Conservation (phyloP, 2,888 invertebrate species). For the Ennomos fuscantarius region DNA sequence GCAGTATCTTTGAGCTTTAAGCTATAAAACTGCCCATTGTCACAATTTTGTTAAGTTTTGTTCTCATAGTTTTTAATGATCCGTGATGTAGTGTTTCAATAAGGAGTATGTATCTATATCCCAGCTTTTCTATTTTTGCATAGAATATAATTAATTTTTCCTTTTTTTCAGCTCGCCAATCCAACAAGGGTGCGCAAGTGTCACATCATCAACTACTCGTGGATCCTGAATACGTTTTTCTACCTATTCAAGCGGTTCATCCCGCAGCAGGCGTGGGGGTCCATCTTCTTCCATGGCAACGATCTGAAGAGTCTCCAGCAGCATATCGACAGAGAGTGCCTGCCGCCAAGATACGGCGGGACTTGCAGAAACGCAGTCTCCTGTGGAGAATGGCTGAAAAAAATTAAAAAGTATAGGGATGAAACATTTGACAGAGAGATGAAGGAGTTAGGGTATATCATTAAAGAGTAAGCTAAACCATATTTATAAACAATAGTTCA, state of each 20-base stretch:
- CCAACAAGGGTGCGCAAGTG: slow-evolving; percentile 88
- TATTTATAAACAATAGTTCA: not conserved
- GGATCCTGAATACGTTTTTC: slow-evolving; percentile 91
- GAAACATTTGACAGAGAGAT: slow-evolving; percentile 86
- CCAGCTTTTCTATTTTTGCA: too few relatives aligned
- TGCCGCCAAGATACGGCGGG: slow-evolving; percentile 69
- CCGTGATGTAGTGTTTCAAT: too few relatives aligned
- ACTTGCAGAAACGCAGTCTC: slow-evolving; percentile 84
- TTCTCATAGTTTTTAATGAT: too few relatives aligned
- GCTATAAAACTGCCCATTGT: too few relatives aligned
- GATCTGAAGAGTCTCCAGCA: slow-evolving; percentile 72
- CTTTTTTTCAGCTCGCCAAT: slow-evolving; percentile 83
- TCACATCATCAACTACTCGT: slow-evolving; percentile 92
- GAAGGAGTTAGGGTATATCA: slow-evolving; percentile 86
- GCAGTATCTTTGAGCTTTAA: too few relatives aligned
- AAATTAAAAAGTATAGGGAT: slow-evolving; percentile 75
- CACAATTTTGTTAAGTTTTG: too few relatives aligned
- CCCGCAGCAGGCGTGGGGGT: slow-evolving; percentile 85
- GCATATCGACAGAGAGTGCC: slow-evolving; percentile 59
- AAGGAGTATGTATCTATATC: too few relatives aligned
- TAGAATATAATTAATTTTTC: too few relatives aligned
- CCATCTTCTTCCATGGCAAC: slow-evolving; percentile 71
- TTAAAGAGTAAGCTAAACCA: slow-evolving; percentile 66
- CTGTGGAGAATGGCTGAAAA: slow-evolving; percentile 85
- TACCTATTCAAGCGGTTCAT: slow-evolving; percentile 91